phyloP scores from a whole-genome alignment of 2,797 vertebrate genomes.

The Neosalanx taihuensis region DNA sequence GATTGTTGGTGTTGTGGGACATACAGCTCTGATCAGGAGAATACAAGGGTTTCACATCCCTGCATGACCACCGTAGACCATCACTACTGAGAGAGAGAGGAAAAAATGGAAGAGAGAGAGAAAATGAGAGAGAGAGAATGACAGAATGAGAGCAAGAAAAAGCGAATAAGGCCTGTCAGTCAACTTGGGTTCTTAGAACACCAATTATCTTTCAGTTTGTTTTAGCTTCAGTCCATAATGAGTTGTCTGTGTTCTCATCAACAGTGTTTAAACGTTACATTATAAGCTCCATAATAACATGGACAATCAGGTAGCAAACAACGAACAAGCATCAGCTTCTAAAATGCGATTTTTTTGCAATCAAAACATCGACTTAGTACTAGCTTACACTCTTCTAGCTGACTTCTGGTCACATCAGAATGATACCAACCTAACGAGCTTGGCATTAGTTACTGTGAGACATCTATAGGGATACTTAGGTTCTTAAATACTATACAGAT shows the following conservation, averaged over 20 bases:
- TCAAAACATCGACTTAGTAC: too few relatives aligned
- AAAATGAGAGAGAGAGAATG: too few relatives aligned
- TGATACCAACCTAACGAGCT: too few relatives aligned
- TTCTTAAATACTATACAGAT: neutral
- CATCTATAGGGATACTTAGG: neutral
- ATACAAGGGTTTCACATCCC: too few relatives aligned
- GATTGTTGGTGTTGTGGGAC: too few relatives aligned
- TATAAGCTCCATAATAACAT: neutral
- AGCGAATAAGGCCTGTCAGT: constrained; percentile 21
- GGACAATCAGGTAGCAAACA: neutral
- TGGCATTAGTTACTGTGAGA: too few relatives aligned
- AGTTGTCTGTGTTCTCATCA: constrained; percentile 20
- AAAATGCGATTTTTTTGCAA: neutral
- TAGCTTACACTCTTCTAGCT: too few relatives aligned
- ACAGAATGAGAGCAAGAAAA: neutral
- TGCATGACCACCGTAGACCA: too few relatives aligned
- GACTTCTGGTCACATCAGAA: too few relatives aligned
- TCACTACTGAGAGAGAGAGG: too few relatives aligned
- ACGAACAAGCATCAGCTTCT: neutral
- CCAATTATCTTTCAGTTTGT: constrained; percentile 32
- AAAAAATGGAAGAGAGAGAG: too few relatives aligned
- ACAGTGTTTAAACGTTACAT: constrained; percentile 22
- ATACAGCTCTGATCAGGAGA: too few relatives aligned
- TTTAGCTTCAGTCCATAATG: constrained; percentile 27
- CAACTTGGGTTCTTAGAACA: constrained; percentile 15